Evolutionary conservation across 2,113 vertebrate species (phyloP), one percentile per base, ranked within the genome.

Genomic region (Ellobius talpinus): DNA sequence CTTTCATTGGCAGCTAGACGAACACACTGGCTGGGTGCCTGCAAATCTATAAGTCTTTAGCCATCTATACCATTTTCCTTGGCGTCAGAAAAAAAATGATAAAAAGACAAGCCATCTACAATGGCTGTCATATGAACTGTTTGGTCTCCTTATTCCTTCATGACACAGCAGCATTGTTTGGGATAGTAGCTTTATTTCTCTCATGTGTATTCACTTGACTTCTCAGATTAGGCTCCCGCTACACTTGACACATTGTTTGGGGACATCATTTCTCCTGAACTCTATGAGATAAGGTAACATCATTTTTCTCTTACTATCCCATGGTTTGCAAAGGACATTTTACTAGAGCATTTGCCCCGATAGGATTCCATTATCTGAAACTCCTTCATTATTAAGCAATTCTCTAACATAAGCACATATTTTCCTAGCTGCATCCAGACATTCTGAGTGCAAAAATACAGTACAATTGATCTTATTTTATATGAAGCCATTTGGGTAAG

Each of bases 241-340:
- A 87, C 63, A 65, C 79, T 24, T 84, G 79, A 94, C n/a, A 9
- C 88, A 86, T 58, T 89, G 29, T 87, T 96, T 55, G 23, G 45
- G 68, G 61, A 96, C 29, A 50, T 55, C 39, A 52, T 66, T 92
- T 96, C 85, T 79, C 68, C 89, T 61, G 77, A 91, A 61, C 70
- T 94, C 81, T 68, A 87, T 24, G 72, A 88, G 24, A 93, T 95
- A 90, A 63, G 29, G 78, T 70, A 93, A 58, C 47, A 96, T 81
- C 78, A 39, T 86, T 87, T 90, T 93, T 85, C 58, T 76, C 82
- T 93, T 97, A 74, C 77, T 96, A 63, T 77, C 89, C 86, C 73
- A 95, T 92, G 81, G 95, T 91, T 95, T 96, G 78, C 72, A 81
- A 42, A 65, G 61, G 93, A 52, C 92, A 89, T 70, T 97, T 97